Conservation (phyloP, 1,140 invertebrate genomes). For the Cryptotermes secundus region DNA sequence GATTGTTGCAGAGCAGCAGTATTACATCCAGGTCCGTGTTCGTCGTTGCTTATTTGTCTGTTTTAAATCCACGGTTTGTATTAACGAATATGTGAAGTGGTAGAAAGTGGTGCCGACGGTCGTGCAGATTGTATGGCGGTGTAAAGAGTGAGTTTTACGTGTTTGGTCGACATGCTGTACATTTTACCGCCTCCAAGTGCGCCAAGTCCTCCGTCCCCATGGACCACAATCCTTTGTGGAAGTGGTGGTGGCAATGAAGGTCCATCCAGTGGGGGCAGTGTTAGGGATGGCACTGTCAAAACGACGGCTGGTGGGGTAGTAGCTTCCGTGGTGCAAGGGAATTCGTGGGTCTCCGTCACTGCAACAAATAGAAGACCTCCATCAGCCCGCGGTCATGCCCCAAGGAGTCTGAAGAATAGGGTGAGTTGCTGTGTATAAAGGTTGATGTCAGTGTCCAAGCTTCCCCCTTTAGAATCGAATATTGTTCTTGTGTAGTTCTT, state of each 20-base stretch:
- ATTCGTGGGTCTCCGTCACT: background rate
- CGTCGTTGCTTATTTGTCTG: background rate
- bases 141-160: background rate
- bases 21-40: background rate
- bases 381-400: background rate
- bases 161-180: slow-evolving; percentile 46
- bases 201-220: slow-evolving; percentile 53
- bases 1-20: background rate
- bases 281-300: slow-evolving; percentile 5
- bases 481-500: too few relatives aligned
- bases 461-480: too few relatives aligned
- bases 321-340: background rate
- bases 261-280: background rate
- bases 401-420: background rate
- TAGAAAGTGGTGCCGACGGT: background rate
- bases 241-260: background rate
- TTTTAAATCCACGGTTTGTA: background rate
- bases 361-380: background rate
- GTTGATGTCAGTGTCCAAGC: too few relatives aligned
- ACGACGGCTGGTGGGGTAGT: background rate
- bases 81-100: background rate
- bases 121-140: background rate
- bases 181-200: slow-evolving; percentile 51
- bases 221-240: slow-evolving; percentile 48
- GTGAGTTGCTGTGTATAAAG: background rate